Evolutionary conservation across 2,888 invertebrate species (phyloP).

Genomic region (Thecophora atra): DNA sequence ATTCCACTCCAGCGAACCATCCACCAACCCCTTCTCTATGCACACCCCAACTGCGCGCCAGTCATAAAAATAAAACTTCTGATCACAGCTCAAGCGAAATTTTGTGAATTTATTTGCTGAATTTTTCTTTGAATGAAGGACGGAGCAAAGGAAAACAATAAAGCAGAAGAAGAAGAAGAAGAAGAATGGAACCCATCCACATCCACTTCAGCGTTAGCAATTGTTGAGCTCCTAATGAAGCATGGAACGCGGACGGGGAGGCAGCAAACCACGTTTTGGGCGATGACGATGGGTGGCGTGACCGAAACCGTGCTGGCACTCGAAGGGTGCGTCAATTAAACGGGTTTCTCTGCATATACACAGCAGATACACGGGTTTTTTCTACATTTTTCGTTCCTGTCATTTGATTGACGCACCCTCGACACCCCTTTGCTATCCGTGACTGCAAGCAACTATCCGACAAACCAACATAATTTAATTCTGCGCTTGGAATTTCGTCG

Average conservation of each 20-base stretch:
- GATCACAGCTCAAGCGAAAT: slow-evolving; percentile 8
- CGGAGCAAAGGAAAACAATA: background rate
- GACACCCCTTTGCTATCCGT: background rate
- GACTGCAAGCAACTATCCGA: background rate
- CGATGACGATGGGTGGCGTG: background rate
- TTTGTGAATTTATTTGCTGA: background rate
- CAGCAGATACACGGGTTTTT: background rate
- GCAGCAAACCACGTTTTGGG: background rate
- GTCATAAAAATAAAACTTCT: slow-evolving; percentile 5
- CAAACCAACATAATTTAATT: background rate
- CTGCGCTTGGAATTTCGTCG: background rate
- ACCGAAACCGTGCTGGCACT: background rate
- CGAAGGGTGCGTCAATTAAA: slow-evolving; percentile 14
- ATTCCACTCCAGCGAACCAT: background rate
- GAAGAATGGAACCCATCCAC: background rate
- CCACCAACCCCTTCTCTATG: background rate
- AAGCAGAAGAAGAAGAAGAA: background rate
- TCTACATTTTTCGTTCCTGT: background rate
- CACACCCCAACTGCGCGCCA: background rate
- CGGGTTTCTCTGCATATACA: background rate
- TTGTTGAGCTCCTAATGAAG: background rate
- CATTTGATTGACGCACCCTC: slow-evolving; percentile 17
- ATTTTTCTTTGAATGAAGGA: background rate
- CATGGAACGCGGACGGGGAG: background rate
- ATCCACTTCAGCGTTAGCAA: background rate